Conservation (phyloP, 2,797 vertebrate genomes). For the Glossophaga mutica region DNA sequence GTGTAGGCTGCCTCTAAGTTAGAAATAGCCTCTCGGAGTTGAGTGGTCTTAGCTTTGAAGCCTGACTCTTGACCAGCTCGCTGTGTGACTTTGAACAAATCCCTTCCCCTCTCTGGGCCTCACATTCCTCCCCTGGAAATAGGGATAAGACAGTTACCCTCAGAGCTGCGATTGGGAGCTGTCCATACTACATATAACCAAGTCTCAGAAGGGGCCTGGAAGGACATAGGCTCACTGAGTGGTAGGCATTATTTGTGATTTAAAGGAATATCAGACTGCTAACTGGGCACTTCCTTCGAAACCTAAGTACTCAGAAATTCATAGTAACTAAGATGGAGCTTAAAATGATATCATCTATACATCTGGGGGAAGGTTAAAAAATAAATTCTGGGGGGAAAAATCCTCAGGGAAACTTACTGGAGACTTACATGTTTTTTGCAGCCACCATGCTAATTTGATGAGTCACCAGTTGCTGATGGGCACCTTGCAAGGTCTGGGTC, state of each 20-base stretch:
- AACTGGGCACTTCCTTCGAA: background rate
- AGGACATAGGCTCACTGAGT: background rate
- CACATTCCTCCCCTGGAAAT: background rate
- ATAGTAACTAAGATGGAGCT: background rate
- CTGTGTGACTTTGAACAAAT: background rate
- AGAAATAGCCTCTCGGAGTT: background rate
- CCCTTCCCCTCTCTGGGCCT: background rate
- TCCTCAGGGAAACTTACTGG: background rate
- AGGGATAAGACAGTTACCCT: background rate
- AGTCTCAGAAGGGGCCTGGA: background rate
- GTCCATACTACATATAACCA: background rate
- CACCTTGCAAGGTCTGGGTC: background rate
- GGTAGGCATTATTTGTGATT: background rate
- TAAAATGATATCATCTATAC: background rate
- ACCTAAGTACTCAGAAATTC: slow-evolving; percentile 35
- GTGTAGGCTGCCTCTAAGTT: fast-evolving
- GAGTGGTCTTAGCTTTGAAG: background rate
- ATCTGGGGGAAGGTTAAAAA: background rate
- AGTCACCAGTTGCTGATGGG: background rate
- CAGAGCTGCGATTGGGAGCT: background rate
- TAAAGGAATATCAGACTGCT: background rate
- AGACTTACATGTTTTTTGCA: background rate
- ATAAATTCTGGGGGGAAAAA: background rate
- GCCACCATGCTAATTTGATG: background rate
- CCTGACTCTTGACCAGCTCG: background rate